Base-by-base conservation (phyloP, 1,140 invertebrate species). In the Hermetia illucens region DNA sequence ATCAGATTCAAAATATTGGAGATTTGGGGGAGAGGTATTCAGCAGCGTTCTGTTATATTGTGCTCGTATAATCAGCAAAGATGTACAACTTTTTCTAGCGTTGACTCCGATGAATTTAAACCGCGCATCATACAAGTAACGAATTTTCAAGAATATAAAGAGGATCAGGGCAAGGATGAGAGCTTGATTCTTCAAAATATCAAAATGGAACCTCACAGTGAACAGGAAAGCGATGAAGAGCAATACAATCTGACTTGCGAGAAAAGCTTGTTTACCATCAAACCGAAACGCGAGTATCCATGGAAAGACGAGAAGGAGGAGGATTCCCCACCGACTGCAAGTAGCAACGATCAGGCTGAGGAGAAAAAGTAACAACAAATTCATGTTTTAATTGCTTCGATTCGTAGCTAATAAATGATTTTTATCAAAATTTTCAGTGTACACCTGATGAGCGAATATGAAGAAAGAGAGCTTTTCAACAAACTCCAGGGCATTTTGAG, bases 401-500 rank as follows among this genome's bases (percentile, higher is more conserved):
- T n/a, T n/a, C n/a, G n/a, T n/a, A n/a, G n/a, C n/a, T n/a, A n/a
- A n/a, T n/a, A n/a, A n/a, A n/a, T n/a, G n/a, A n/a, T n/a, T n/a
- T n/a, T n/a, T n/a, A n/a, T n/a, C n/a, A n/a, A n/a, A n/a, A n/a
- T 45, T 51, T 55, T 4, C 30, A 62, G 61, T 34, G 44, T 53
- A 45, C 46, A 49, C 48, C 55, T 44, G 16, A 72, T 77, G 62
- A 72, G 63, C 37, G 47, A 65, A 31, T 68, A 69, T 45, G 74
- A 77, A 47, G 74, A 77, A 50, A 49, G 55, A 17, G 64, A 69
- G 45, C 40, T 77, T 10, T 45, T 74, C 10, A 62, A 68, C 38
- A 64, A 61, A 43, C 55, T 47, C 18, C 61, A 37, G 36, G 58
- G 13, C 21, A 58, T 44, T 39, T 51, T 38, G 5, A 10, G 29